These are phyloP conservation scores for Auanema freiburgensis DNA, from an alignment of 2,888 invertebrate species.

Conservation along the genomic window DNA sequence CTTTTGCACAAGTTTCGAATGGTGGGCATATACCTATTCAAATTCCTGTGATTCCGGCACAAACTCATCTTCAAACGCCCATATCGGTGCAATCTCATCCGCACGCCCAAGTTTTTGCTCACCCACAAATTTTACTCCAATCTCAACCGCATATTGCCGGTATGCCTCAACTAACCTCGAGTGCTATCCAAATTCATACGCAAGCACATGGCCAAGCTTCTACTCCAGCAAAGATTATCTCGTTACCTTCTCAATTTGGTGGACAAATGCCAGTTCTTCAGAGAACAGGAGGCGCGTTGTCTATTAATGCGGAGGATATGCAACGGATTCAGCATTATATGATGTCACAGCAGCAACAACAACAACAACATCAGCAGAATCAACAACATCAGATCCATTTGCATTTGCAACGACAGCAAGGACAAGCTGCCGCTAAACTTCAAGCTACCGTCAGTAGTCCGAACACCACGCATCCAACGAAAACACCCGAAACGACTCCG, in stretches of 20 bases:
- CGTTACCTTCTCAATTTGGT: neutral
- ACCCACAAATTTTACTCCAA: too few species aligned
- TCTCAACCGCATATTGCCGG: too few species aligned
- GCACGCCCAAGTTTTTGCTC: too few species aligned
- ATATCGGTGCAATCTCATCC: too few species aligned
- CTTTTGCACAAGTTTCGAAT: too few species aligned
- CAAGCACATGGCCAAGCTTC: constrained; percentile 10
- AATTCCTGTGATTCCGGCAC: too few species aligned
- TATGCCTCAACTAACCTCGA: too few species aligned
- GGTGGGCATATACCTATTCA: too few species aligned
- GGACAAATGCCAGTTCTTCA: neutral
- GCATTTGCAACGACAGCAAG: neutral
- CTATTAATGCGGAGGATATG: constrained; percentile 1
- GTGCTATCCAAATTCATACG: neutral
- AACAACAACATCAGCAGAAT: neutral
- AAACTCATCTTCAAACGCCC: too few species aligned
- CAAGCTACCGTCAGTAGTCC: neutral
- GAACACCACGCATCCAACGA: neutral
- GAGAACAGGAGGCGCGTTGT: too few species aligned
- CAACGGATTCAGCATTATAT: constrained; percentile 2
- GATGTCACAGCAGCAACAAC: constrained; percentile 8
- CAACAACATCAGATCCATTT: constrained; percentile 8
- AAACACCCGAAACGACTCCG: neutral
- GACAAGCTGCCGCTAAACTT: too few species aligned
- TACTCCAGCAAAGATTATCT: constrained; percentile 2